These are phyloP conservation scores for Apantesis nais DNA, from an alignment of 2,888 invertebrate genomes.

Conservation along the genomic window DNA sequence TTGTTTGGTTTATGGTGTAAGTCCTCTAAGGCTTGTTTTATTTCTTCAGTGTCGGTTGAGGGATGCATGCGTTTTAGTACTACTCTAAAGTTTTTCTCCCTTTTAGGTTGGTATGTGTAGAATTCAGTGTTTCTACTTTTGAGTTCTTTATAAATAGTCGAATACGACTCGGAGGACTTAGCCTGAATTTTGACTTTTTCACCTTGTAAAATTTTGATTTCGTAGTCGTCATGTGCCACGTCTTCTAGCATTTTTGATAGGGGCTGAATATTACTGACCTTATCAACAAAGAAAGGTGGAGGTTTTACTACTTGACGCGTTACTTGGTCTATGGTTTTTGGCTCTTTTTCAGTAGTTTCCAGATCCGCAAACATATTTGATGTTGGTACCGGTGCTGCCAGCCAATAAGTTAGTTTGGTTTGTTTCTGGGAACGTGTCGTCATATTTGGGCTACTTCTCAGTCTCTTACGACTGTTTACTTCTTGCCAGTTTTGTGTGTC, in stretches of 20 bases:
- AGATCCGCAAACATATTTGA: too few species aligned
- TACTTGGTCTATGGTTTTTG: too few species aligned
- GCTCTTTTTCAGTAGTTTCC: too few species aligned
- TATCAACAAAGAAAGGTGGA: too few species aligned
- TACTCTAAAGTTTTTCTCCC: background rate
- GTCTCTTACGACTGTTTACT: too few species aligned
- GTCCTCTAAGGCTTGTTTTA: background rate
- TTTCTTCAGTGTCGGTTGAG: background rate
- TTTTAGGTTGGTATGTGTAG: background rate
- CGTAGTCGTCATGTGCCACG: background rate
- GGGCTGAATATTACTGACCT: background rate
- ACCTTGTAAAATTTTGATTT: background rate
- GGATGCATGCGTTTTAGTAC: background rate
- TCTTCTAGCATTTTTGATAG: background rate
- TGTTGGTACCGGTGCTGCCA: too few species aligned
- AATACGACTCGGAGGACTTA: background rate
- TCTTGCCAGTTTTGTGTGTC: too few species aligned
- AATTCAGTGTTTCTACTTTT: background rate
- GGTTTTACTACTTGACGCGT: too few species aligned
- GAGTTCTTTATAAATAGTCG: background rate
- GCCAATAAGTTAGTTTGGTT: too few species aligned
- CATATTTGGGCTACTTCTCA: too few species aligned
- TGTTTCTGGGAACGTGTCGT: too few species aligned
- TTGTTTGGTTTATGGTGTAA: background rate
- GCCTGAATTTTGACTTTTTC: background rate